Evolutionary conservation across 2,113 vertebrate genomes (phyloP), one percentile per base, ranked within the genome.

Genomic region (Drymodes brunneopygia): DNA sequence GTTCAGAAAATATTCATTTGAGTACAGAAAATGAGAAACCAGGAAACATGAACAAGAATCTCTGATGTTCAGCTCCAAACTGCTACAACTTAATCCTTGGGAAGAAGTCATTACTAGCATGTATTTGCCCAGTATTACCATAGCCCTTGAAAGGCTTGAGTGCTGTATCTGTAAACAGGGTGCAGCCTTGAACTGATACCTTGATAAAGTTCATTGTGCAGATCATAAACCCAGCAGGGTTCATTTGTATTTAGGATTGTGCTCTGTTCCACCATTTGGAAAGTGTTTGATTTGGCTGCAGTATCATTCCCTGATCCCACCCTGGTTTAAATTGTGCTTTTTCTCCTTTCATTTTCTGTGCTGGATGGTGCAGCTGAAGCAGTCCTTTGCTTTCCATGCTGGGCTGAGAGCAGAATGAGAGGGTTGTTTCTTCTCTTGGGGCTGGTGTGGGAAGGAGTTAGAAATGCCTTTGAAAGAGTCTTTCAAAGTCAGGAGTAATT

Each of bases 271-370:
- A 90, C 69, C 57, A 65, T 81, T 93, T 90, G 73, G 24, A 45
- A 95, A 93, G 31, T 95, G 92, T 96, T 97, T 96, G 82, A 78
- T 95, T 96, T 97, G 93, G 95, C 95, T 65, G 33, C 65, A 57
- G 71, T 70, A 75, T 83, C 42, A 36, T n/a, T 81, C 69, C 17
- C 23, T 1, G 48, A 80, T 95, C 71, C 80, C 85, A 92, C 77
- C n/a, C 61, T 88, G 18, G 18, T 92, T 86, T 85, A 92, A 71
- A 88, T 57, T 90, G 47, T 92, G 75, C 56, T 92, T 88, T 96
- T 94, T 60, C n/a, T 83, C 51, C 69, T 74, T 89, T 91, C 20
- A 40, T 83, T 83, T 91, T 70, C 74, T 12, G 5, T 36, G 35
- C 58, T 60, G 88, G 58, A 92, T 71, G 47, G 74, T 77, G 60